These are phyloP conservation scores for Caenorhabditis sp. DNA, from an alignment of 2,888 invertebrate species.

Conservation along the genomic window DNA sequence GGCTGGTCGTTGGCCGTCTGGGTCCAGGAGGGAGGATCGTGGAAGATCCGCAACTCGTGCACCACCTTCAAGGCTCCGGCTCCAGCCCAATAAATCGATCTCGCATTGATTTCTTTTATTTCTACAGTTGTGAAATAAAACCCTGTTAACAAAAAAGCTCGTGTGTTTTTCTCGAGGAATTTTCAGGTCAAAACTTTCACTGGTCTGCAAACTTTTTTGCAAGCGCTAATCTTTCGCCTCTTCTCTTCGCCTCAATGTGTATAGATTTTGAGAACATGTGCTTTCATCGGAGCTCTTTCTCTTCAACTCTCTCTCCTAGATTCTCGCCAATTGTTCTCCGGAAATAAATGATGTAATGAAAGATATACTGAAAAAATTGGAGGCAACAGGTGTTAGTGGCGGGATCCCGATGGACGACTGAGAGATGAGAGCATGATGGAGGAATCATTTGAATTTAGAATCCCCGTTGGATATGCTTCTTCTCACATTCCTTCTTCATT, in stretches of 20 bases:
- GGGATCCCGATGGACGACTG: slow-evolving; percentile 9
- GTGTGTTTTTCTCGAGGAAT: background rate
- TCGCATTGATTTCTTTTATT: slow-evolving; percentile 35
- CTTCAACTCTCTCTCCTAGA: too few relatives aligned
- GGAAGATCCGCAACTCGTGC: slow-evolving; percentile 68
- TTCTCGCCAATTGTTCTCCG: slow-evolving; percentile 52
- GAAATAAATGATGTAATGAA: background rate
- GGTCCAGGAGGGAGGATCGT: slow-evolving; percentile 66
- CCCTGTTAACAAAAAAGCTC: slow-evolving; percentile 44
- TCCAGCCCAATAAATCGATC: slow-evolving; percentile 38
- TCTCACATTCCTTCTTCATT: slow-evolving; percentile 43
- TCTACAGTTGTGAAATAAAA: slow-evolving; percentile 55
- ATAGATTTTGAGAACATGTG: slow-evolving; percentile 59
- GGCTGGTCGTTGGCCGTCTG: slow-evolving; percentile 66
- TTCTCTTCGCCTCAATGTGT: slow-evolving; percentile 14
- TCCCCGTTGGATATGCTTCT: slow-evolving; percentile 14
- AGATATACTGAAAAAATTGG: slow-evolving; percentile 11
- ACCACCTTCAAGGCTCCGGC: slow-evolving; percentile 62
- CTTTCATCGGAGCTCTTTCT: slow-evolving; percentile 14
- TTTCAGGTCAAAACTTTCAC: background rate
- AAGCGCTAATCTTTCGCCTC: background rate
- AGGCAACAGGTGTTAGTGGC: slow-evolving; percentile 6
- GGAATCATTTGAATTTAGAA: slow-evolving; percentile 24
- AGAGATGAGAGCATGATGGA: background rate
- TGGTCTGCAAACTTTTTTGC: background rate